These are phyloP conservation scores for Turdus rufiventris DNA, from an alignment of 2,113 vertebrate genomes.

Conservation along the genomic window DNA sequence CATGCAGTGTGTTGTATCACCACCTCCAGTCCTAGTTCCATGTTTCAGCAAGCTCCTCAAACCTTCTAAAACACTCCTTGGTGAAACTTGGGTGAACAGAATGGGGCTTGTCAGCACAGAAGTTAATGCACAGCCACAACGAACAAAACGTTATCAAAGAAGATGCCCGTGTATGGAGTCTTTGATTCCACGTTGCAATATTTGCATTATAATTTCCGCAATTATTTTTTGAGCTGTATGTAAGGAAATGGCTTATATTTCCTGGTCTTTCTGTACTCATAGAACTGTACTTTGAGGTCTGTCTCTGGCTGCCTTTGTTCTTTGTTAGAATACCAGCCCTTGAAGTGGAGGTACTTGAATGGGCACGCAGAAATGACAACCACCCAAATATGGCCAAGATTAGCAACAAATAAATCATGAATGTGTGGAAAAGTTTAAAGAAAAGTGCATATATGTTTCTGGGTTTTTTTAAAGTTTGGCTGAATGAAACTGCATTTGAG, in stretches of 20 bases:
- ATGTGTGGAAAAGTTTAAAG: background rate
- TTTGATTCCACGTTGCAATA: conserved; percentile 56
- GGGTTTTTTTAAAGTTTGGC: background rate
- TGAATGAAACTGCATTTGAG: background rate
- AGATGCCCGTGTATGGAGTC: background rate
- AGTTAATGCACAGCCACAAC: background rate
- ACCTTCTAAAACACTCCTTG: background rate
- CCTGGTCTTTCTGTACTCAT: conserved; percentile 67
- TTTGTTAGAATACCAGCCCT: conserved; percentile 15
- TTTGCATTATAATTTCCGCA: conserved; percentile 69
- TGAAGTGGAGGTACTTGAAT: conserved; percentile 33
- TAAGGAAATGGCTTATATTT: conserved; percentile 76
- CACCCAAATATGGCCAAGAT: background rate
- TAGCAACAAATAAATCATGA: conserved; percentile 5
- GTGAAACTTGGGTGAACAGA: background rate
- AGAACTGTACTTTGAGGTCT: conserved; percentile 54
- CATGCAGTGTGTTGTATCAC: background rate
- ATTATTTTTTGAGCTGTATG: conserved; percentile 63
- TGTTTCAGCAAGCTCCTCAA: background rate
- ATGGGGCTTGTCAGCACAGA: background rate
- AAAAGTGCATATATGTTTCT: background rate
- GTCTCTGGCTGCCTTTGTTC: conserved; percentile 57
- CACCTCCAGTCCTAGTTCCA: background rate
- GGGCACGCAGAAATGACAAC: background rate
- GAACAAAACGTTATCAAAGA: background rate